Conservation (phyloP, 2,888 invertebrate genomes). For the Exocentrus adspersus region DNA sequence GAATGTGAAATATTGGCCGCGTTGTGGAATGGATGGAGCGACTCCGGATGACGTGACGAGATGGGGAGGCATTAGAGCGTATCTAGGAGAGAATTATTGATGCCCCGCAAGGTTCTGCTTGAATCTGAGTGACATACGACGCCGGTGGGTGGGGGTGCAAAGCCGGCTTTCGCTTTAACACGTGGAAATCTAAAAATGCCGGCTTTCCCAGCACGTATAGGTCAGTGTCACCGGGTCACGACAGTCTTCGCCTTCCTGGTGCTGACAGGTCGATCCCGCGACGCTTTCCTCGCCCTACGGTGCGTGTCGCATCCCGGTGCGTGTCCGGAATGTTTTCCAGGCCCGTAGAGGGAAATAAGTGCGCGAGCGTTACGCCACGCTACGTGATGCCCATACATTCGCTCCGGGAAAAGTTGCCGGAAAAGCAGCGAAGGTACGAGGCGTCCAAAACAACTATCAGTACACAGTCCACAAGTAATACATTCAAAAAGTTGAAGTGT, state of each 20-base stretch:
- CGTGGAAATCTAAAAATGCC: not conserved
- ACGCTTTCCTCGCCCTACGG: not conserved
- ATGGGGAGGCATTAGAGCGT: not conserved
- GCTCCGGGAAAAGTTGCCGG: not conserved
- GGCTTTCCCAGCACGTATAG: slow-evolving; percentile 8
- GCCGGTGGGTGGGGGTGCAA: not conserved
- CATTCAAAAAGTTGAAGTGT: too few relatives aligned
- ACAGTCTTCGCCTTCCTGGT: slow-evolving; percentile 28
- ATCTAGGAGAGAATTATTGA: too few relatives aligned
- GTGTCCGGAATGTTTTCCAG: not conserved
- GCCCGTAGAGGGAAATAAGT: slow-evolving; percentile 39
- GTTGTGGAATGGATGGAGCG: not conserved
- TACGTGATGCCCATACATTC: slow-evolving; percentile 44
- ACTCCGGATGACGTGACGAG: not conserved
- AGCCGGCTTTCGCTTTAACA: not conserved
- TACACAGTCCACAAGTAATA: too few relatives aligned
- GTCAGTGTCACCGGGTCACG: slow-evolving; percentile 23
- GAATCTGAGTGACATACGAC: too few relatives aligned
- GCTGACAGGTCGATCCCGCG: slow-evolving; percentile 36
- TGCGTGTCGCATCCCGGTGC: not conserved
- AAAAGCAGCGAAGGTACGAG: not conserved
- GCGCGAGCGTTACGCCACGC: slow-evolving; percentile 43
- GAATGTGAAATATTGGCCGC: not conserved
- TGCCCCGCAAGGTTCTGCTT: not conserved
- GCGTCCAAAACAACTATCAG: too few relatives aligned